Conservation (phyloP, 2,797 vertebrate genomes). For the Muscicapa comitata region DNA sequence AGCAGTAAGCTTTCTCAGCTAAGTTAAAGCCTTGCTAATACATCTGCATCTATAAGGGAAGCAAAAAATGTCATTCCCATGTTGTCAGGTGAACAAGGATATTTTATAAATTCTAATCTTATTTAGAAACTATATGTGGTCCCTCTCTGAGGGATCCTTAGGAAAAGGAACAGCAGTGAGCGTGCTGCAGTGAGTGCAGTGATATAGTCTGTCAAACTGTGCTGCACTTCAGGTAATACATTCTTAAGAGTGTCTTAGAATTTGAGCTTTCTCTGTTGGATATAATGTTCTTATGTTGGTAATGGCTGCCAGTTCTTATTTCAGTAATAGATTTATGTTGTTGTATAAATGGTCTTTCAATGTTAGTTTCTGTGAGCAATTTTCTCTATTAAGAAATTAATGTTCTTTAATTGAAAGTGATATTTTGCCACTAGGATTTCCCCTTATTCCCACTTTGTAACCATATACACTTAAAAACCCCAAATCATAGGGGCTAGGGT, state of each 20-base stretch:
- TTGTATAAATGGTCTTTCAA: neutral
- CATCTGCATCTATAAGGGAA: neutral
- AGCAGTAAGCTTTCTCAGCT: neutral
- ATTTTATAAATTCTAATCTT: neutral
- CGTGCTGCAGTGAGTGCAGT: fast-evolving
- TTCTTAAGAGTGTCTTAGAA: neutral
- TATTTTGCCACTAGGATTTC: neutral
- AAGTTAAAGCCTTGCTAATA: neutral
- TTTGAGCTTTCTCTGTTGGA: neutral
- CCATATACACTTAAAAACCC: neutral
- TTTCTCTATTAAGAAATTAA: neutral
- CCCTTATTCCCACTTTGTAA: neutral
- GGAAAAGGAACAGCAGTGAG: neutral
- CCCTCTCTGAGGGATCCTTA: neutral
- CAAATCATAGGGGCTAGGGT: neutral
- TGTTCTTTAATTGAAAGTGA: neutral
- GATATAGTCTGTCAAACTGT: neutral
- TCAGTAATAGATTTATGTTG: neutral
- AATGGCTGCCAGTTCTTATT: neutral
- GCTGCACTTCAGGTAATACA: neutral
- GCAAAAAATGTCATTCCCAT: neutral
- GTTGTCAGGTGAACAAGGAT: neutral
- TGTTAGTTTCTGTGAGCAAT: neutral
- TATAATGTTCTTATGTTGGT: neutral
- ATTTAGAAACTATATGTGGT: neutral